These are phyloP conservation scores for Synaphobranchus kaupii DNA, from an alignment of 2,797 vertebrate genomes.

Conservation along the genomic window DNA sequence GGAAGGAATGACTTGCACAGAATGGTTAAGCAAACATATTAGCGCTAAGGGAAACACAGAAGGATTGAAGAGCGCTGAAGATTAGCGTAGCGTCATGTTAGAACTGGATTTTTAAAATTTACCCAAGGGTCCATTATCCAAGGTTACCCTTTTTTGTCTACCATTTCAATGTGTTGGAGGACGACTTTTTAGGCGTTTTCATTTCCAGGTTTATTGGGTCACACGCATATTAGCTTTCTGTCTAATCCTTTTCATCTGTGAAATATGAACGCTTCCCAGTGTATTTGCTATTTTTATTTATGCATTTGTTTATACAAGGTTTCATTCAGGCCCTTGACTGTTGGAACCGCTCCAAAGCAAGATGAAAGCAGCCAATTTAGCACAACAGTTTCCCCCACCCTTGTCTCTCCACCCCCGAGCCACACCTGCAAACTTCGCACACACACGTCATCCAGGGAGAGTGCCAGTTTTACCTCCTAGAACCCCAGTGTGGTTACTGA, in stretches of 20 bases:
- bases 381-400: too few relatives aligned
- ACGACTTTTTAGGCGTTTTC: not conserved
- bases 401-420: too few relatives aligned
- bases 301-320: too few relatives aligned
- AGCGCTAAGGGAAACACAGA: not conserved
- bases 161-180: not conserved
- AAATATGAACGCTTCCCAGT: not conserved
- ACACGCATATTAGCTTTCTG: not conserved
- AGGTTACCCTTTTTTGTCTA: not conserved
- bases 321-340: too few relatives aligned
- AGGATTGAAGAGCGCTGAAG: not conserved
- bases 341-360: too few relatives aligned
- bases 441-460: too few relatives aligned
- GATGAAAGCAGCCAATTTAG: too few relatives aligned
- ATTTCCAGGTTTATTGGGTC: not conserved
- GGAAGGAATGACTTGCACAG: not conserved
- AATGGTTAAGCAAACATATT: not conserved
- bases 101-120: not conserved
- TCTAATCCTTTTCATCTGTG: not conserved
- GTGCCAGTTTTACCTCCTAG: too few relatives aligned
- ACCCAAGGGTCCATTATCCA: not conserved
- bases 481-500: too few relatives aligned
- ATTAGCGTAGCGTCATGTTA: not conserved
- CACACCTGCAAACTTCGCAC: too few relatives aligned
- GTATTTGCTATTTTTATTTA: too few relatives aligned